A percentile compares a stretch with the other conserved stretches of the same genome.
These are phyloP conservation scores for Liodrosophila aerea DNA, from an alignment of 2,888 invertebrate species.

Conservation along the genomic window DNA sequence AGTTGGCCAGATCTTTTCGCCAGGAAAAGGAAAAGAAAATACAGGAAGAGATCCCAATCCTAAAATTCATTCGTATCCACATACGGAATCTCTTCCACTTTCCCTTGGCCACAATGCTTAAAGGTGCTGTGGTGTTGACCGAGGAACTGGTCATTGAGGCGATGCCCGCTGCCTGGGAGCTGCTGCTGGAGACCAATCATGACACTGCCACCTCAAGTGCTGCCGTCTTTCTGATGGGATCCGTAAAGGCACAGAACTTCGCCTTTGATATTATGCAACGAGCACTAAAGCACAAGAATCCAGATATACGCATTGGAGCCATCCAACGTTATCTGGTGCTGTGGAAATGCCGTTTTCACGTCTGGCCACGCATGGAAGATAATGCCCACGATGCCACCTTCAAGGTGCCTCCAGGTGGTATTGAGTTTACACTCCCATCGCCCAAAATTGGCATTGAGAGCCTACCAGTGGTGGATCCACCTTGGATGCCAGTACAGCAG, in stretches of 20 bases:
- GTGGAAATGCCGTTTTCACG: conserved; percentile 98
- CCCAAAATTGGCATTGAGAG: conserved; percentile 99
- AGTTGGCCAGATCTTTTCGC: conserved; percentile 78
- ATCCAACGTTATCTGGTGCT: conserved; percentile 94
- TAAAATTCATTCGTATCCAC: conserved; percentile 91
- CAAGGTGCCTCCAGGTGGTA: conserved; percentile 99
- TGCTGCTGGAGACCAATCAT: conserved; percentile 94
- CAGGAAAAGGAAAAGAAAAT: conserved; percentile 83
- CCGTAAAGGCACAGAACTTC: conserved; percentile 94
- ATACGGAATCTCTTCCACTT: conserved; percentile 95
- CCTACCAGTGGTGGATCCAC: conserved; percentile 97
- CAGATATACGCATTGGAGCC: conserved; percentile 91
- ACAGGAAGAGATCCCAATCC: conserved; percentile 87
- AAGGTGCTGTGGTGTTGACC: conserved; percentile 93
- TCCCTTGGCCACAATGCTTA: conserved; percentile 92
- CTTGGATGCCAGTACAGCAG: conserved; percentile 99
- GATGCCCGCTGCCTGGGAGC: conserved; percentile 96
- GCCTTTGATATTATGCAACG: conserved; percentile 94
- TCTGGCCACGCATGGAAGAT: conserved; percentile 99
- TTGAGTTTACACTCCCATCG: conserved; percentile 99
- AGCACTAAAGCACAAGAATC: conserved; percentile 92
- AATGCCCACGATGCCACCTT: conserved; percentile 94
- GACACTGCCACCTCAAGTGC: conserved; percentile 93
- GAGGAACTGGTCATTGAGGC: conserved; percentile 94
- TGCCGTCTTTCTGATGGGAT: conserved; percentile 94